phyloP scores from a whole-genome alignment of 1,140 invertebrate species.

The Ridgeia piscesae region DNA sequence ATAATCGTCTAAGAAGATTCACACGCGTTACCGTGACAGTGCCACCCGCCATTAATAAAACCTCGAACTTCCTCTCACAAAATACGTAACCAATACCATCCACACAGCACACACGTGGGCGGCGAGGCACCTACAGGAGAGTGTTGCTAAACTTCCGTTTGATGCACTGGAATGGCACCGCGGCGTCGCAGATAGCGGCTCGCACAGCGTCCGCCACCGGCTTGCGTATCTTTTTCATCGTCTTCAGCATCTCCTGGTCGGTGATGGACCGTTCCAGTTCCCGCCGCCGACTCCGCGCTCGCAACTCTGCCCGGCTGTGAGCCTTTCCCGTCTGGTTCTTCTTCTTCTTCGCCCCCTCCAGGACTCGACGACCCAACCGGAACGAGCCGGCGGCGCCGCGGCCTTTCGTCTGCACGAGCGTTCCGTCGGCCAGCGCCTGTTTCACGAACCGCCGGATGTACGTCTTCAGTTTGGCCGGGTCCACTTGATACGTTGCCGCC shows the following conservation, averaged over 20 bases:
- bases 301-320: slow-evolving; percentile 26
- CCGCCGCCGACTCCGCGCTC: too few relatives aligned
- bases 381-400: slow-evolving; percentile 55
- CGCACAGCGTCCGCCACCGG: slow-evolving; percentile 9
- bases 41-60: not conserved
- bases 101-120: not conserved
- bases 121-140: not conserved
- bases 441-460: slow-evolving; percentile 47
- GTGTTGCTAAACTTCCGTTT: not conserved
- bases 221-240: slow-evolving; percentile 30
- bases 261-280: not conserved
- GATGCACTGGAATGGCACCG: not conserved
- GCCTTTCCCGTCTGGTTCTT: slow-evolving; percentile 35
- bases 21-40: not conserved
- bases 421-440: slow-evolving; percentile 40
- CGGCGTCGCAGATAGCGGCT: not conserved
- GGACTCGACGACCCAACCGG: slow-evolving; percentile 41
- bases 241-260: not conserved
- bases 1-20: not conserved
- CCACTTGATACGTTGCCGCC: slow-evolving; percentile 52
- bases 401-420: slow-evolving; percentile 49
- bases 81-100: not conserved
- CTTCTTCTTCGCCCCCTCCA: not conserved
- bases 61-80: not conserved
- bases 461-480: slow-evolving; percentile 45